Conservation (phyloP, 2,797 vertebrate species). For the Xiphophorus birchmanni region DNA sequence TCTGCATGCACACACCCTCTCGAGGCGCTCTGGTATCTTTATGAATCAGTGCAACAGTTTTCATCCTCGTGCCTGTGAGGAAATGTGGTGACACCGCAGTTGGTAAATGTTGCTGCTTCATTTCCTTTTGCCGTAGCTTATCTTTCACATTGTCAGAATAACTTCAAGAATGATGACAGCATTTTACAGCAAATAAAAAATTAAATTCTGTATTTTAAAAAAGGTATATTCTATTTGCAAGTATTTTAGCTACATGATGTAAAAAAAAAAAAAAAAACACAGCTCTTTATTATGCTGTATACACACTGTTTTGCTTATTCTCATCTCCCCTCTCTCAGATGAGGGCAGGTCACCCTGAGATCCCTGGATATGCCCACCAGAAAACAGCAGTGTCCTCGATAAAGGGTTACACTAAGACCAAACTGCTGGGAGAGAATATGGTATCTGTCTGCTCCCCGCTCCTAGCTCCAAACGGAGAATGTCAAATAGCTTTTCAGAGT, state of each 20-base stretch:
- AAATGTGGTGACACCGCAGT: conserved; percentile 39
- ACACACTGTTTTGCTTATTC: conserved; percentile 39
- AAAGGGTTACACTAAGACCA: conserved; percentile 53
- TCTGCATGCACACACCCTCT: not conserved
- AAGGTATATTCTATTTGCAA: conserved; percentile 3
- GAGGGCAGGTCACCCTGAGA: conserved; percentile 74
- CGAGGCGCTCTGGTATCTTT: conserved; percentile 22
- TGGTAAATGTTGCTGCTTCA: conserved; percentile 49
- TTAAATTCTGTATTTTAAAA: conserved; percentile 13
- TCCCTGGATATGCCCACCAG: conserved; percentile 62
- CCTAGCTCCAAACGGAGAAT: conserved; percentile 58
- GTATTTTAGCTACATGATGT: conserved; percentile 19
- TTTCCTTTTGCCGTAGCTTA: conserved; percentile 29
- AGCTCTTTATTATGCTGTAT: conserved; percentile 60
- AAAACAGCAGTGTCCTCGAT: conserved; percentile 63
- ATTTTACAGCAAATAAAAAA: conserved; percentile 1
- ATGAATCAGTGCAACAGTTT: conserved; percentile 21
- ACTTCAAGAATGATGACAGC: conserved; percentile 6
- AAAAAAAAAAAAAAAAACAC: not conserved
- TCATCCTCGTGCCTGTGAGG: conserved; percentile 27
- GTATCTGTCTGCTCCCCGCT: conserved; percentile 53
- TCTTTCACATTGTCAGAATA: conserved; percentile 24
- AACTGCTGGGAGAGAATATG: conserved; percentile 65
- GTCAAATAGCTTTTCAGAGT: conserved; percentile 58
- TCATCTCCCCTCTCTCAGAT: conserved; percentile 36